Conservation (phyloP, 2,797 vertebrate genomes). For the Nyctibius grandis region DNA sequence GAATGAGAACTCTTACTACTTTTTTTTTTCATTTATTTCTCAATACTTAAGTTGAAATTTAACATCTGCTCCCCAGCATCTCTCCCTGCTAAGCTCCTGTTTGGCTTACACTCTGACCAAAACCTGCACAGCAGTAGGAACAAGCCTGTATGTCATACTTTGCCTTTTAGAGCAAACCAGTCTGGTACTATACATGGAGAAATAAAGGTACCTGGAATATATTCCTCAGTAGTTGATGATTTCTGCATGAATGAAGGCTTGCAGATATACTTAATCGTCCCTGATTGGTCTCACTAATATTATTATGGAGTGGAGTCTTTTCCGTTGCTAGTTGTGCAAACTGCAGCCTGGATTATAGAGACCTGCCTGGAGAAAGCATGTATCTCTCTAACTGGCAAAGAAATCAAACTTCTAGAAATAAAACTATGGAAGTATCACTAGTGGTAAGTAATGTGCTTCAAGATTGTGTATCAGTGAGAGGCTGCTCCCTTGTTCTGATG, state of each 20-base stretch:
- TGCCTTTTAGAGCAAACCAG: background rate
- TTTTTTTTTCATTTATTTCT: background rate
- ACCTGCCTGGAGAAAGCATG: background rate
- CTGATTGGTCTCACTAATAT: background rate
- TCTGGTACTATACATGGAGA: background rate
- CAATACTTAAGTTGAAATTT: background rate
- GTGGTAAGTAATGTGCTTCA: background rate
- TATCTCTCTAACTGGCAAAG: background rate
- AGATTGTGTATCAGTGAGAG: background rate
- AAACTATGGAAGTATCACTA: background rate
- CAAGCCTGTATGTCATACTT: background rate
- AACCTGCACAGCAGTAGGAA: background rate
- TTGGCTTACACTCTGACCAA: background rate
- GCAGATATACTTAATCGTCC: background rate
- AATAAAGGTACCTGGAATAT: background rate
- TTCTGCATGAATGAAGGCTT: background rate
- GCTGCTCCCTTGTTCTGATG: background rate
- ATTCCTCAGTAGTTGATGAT: background rate
- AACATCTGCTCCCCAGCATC: background rate
- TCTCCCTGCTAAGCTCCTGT: background rate
- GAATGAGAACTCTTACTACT: background rate
- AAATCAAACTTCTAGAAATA: slow-evolving; percentile 1
- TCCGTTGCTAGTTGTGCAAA: background rate
- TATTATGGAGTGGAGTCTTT: background rate
- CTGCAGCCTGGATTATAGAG: background rate